Evolutionary conservation across 2,888 invertebrate genomes (phyloP).

Genomic region (Acanthosepion esculentum): DNA sequence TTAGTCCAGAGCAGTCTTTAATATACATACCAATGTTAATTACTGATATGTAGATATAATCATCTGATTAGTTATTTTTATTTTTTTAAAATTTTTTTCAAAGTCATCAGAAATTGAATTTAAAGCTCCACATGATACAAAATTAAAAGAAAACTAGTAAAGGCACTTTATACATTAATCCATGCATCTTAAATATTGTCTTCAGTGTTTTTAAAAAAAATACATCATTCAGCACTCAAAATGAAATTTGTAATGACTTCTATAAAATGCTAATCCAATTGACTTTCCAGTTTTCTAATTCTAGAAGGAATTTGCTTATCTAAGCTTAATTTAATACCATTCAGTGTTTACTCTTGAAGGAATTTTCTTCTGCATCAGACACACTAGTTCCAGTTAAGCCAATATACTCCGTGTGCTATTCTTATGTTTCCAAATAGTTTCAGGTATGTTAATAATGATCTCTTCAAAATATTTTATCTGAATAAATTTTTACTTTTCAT

Average conservation of each 20-base stretch:
- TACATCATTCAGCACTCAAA: neutral
- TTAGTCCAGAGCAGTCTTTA: no score
- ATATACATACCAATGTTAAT: no score
- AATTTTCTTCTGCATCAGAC: constrained; percentile 25
- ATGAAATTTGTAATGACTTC: neutral
- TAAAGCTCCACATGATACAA: no score
- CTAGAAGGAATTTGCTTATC: constrained; percentile 22
- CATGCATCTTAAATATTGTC: no score
- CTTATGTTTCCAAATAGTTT: neutral
- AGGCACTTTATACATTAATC: no score
- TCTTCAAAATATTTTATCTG: neutral
- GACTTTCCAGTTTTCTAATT: constrained; percentile 21
- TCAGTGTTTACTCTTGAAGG: constrained; percentile 33
- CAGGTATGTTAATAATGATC: neutral
- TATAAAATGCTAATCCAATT: neutral
- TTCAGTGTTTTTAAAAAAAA: neutral
- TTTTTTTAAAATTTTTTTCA: no score
- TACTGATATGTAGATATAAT: no score
- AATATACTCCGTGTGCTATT: neutral
- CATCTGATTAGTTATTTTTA: no score
- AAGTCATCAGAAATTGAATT: no score
- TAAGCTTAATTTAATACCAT: constrained; percentile 18
- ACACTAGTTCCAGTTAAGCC: neutral
- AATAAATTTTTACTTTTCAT: neutral
- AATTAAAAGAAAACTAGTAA: no score